A percentile compares a stretch with the other conserved stretches of the same genome.
Evolutionary conservation across 2,113 vertebrate genomes (phyloP).

Genomic region (Ptychochromis oligacanthus): DNA sequence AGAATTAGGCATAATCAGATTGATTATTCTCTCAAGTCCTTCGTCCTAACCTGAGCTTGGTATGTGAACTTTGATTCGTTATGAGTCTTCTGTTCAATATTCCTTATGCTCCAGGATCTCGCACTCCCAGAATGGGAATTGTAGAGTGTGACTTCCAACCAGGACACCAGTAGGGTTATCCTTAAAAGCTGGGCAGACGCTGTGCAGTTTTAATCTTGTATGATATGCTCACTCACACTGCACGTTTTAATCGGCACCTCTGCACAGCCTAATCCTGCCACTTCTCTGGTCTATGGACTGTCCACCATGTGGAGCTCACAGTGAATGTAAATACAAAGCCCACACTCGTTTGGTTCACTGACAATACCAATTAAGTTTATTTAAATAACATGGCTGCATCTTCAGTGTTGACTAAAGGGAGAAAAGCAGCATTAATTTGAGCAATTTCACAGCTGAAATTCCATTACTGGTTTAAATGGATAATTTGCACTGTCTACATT

Average conservation of each 20-base stretch:
- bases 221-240: neutral
- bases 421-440: neutral
- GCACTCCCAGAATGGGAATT: neutral
- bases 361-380: neutral
- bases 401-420: neutral
- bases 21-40: neutral
- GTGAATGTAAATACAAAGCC: neutral
- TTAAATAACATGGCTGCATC: neutral
- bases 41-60: too few species aligned
- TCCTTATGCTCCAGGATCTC: neutral
- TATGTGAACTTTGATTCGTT: too few species aligned
- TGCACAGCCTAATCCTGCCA: neutral
- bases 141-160: neutral
- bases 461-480: neutral
- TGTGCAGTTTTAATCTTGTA: neutral
- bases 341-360: neutral
- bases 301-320: too few species aligned
- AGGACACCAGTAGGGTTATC: neutral
- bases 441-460: neutral
- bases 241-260: neutral
- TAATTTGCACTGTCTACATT: neutral
- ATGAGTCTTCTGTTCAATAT: neutral
- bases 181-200: neutral
- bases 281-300: neutral
- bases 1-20: neutral